phyloP scores from a whole-genome alignment of 2,113 vertebrate species.

The Montifringilla adamsi region DNA sequence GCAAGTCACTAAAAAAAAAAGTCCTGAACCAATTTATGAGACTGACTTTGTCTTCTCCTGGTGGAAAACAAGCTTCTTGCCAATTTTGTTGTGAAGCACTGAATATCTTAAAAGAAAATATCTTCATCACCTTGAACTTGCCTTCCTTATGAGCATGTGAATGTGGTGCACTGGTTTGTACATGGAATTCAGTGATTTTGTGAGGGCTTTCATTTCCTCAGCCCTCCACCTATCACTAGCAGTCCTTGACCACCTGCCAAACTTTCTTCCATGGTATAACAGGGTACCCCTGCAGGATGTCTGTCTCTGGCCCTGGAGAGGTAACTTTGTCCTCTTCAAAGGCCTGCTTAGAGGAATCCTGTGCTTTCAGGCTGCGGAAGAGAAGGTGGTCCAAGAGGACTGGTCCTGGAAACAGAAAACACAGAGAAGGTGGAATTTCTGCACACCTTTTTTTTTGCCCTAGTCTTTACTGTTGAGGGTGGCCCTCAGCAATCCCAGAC shows the following conservation, averaged over 20 bases:
- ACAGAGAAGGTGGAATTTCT: background rate
- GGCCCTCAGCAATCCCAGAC: background rate
- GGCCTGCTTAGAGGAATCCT: fast-evolving
- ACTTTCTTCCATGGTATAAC: background rate
- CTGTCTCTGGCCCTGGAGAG: background rate
- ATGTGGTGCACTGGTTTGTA: background rate
- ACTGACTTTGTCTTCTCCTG: background rate
- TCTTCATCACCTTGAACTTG: background rate
- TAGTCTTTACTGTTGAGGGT: background rate
- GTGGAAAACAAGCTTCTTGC: background rate
- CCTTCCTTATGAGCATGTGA: background rate
- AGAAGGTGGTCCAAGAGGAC: background rate
- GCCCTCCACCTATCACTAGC: background rate
- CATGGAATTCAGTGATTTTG: background rate
- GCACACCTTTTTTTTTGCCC: fast-evolving
- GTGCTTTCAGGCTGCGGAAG: background rate
- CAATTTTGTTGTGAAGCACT: background rate
- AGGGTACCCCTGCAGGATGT: background rate
- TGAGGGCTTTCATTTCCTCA: background rate
- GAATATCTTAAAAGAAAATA: background rate
- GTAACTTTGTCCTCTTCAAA: background rate
- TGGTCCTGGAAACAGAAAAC: background rate
- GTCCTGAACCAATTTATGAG: background rate
- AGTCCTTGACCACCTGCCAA: background rate
- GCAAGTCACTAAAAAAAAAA: background rate